These are phyloP conservation scores for Heliornis fulica DNA, from an alignment of 2,113 vertebrate species.

Conservation along the genomic window DNA sequence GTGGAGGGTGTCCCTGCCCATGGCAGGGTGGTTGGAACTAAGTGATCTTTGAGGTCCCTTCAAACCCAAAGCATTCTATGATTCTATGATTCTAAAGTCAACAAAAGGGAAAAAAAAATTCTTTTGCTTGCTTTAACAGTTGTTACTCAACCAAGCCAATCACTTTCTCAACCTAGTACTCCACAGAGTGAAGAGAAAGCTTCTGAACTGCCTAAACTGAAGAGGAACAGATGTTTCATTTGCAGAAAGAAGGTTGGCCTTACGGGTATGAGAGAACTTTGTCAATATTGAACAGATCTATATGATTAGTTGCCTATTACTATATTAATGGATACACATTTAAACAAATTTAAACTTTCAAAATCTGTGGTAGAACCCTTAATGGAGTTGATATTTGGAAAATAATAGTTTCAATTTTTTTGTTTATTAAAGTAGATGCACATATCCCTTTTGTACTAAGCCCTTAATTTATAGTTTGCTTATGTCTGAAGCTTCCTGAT, in stretches of 20 bases:
- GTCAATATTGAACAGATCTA: not conserved
- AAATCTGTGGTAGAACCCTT: not conserved
- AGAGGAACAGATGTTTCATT: constrained; percentile 94
- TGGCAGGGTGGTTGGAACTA: too few species aligned
- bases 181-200: constrained; percentile 82
- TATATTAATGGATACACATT: not conserved
- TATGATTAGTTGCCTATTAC: not conserved
- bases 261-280: constrained; percentile 78
- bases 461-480: not conserved
- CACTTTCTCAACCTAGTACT: constrained; percentile 81
- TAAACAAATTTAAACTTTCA: not conserved
- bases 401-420: not conserved
- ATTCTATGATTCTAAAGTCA: not conserved
- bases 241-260: constrained; percentile 95
- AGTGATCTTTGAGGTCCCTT: too few species aligned
- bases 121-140: constrained; percentile 72
- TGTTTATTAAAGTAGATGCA: not conserved
- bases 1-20: too few species aligned
- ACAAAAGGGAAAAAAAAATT: not conserved
- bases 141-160: constrained; percentile 91
- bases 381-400: not conserved
- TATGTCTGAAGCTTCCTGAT: constrained; percentile 4
- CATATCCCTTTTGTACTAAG: not conserved
- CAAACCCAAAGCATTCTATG: too few species aligned
- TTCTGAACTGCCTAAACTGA: constrained; percentile 86